phyloP scores from a whole-genome alignment of 1,140 invertebrate species.

The Pemphigus obesinymphae region DNA sequence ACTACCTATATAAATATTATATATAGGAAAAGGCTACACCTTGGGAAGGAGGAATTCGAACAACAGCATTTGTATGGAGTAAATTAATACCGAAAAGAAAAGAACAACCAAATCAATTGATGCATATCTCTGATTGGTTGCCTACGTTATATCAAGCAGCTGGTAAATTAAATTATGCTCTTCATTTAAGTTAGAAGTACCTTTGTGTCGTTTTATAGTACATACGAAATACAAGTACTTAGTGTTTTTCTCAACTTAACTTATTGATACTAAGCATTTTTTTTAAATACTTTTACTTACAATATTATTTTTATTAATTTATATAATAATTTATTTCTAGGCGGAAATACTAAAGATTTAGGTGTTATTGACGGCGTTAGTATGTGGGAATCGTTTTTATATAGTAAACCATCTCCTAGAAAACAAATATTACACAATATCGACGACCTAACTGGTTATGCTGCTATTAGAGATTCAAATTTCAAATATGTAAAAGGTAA shows the following conservation, averaged over 20 bases:
- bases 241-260: no score
- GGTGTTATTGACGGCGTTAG: slow-evolving; percentile 64
- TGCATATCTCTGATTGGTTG: slow-evolving; percentile 71
- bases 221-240: no score
- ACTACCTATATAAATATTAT: no score
- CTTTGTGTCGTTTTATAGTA: no score
- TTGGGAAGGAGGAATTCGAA: slow-evolving; percentile 65
- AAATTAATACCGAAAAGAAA: slow-evolving; percentile 53
- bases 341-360: slow-evolving; percentile 47
- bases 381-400: slow-evolving; percentile 62
- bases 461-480: not conserved
- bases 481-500: slow-evolving; percentile 25
- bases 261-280: no score
- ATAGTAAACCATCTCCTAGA: slow-evolving; percentile 54
- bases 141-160: slow-evolving; percentile 60
- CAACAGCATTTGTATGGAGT: slow-evolving; percentile 58
- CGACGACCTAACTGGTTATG: slow-evolving; percentile 58
- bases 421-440: slow-evolving; percentile 69
- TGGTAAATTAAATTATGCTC: no score
- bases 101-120: slow-evolving; percentile 58
- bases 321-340: slow-evolving; percentile 43
- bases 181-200: no score
- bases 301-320: no score
- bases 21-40: slow-evolving; percentile 42
- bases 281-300: no score